Percentiles rank a stretch among this genome's conserved stretches.
phyloP scores from a whole-genome alignment of 2,113 vertebrate species.

The Morone saxatilis region DNA sequence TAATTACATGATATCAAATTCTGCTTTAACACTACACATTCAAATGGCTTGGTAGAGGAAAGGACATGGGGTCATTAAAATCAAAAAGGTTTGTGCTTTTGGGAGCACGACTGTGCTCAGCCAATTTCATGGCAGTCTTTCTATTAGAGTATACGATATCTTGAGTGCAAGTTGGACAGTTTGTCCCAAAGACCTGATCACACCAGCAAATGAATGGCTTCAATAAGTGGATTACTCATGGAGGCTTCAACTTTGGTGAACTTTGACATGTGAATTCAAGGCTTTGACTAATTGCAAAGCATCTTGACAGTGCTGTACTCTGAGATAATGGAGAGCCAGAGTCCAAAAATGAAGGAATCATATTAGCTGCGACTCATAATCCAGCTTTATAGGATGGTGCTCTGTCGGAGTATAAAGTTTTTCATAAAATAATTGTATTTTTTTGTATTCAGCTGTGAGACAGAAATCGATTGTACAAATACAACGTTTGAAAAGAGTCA shows the following conservation, averaged over 20 bases:
- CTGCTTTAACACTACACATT: not conserved
- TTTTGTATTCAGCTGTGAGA: not conserved
- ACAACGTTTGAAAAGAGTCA: too few relatives aligned
- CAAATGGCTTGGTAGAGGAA: not conserved
- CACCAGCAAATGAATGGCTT: not conserved
- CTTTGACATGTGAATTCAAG: not conserved
- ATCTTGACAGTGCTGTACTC: not conserved
- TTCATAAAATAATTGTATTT: not conserved
- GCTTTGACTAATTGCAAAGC: not conserved
- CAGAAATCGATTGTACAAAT: too few relatives aligned
- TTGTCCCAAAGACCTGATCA: not conserved
- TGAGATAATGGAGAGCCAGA: not conserved
- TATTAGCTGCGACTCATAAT: not conserved
- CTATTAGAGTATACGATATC: not conserved
- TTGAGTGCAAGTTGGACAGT: conserved; percentile 2
- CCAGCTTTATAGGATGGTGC: not conserved
- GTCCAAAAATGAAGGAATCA: not conserved
- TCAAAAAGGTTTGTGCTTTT: not conserved
- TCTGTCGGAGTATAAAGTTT: not conserved
- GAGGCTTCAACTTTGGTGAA: not conserved
- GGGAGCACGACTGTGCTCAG: conserved; percentile 32
- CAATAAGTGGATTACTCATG: not conserved
- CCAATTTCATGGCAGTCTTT: conserved; percentile 41
- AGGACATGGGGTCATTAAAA: conserved; percentile 4
- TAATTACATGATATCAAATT: not conserved